Evolutionary conservation across 2,888 invertebrate species (phyloP), one percentile per base, ranked within the genome.

Genomic region (Drosophila cognata): DNA sequence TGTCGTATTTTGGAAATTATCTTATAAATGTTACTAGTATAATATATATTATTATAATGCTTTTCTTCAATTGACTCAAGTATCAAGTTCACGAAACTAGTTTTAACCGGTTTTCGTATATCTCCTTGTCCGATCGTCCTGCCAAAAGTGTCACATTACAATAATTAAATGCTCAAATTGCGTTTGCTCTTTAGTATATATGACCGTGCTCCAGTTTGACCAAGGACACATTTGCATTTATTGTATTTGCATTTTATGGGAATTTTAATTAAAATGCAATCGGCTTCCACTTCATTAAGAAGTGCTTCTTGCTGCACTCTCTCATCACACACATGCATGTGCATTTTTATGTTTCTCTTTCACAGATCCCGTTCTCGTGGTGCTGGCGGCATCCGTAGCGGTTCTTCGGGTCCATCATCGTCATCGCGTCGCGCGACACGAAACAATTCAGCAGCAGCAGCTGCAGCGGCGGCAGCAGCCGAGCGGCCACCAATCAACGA

Each of bases 401-500:
- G 87, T 71, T 91, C 90, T 48, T 91, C 90, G 31, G 88, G 81
- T 33, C 87, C 92, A 68, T 91, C 92, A 66, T 91, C 92, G 33
- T 88, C 91, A 73, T 90, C 92, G 11, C 77, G 91, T 52, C 91
- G 92, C 35, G 74, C 85, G 57, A 84, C 87, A 73, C 78, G 87
- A 36, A 88, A 82, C 71, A 77, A 82, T 69, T 81, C 82, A 29
- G 67, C 73, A 50, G 73, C 83, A 58, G 74, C 91, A 66, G 84
- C 90, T 55, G 77, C 92, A 36, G 84, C 94, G 96, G 62, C 90
- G 53, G 77, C 92, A 36, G 84, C 94, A 96, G 62, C 96, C 96
- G 25, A 94, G 95, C 94, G 96, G 60, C 96, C 96, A 21, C 94
- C 95, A 80, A 94, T 96, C 77, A 95, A 95, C 90, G 98, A 97